Conservation (phyloP, 2,888 invertebrate genomes). For the Pasiphila rectangulata region DNA sequence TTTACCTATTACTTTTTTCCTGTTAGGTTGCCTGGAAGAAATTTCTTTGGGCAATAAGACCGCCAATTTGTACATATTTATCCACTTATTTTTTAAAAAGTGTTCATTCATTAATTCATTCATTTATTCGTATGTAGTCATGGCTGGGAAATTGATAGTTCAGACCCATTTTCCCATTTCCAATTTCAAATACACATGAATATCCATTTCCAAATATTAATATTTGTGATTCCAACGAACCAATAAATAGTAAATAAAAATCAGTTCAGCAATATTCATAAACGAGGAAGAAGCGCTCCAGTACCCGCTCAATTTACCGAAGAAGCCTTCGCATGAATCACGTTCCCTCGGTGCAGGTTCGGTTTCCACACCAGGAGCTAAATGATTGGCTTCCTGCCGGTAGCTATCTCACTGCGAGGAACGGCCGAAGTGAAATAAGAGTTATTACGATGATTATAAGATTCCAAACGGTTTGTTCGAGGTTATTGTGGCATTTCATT, state of each 20-base stretch:
- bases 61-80: too few relatives aligned
- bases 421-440: background rate
- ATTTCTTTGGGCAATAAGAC: too few relatives aligned
- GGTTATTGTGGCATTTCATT: too few relatives aligned
- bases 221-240: background rate
- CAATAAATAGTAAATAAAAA: background rate
- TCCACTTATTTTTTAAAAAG: too few relatives aligned
- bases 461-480: background rate
- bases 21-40: too few relatives aligned
- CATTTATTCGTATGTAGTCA: too few relatives aligned
- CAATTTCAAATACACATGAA: too few relatives aligned
- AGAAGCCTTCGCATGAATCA: constrained; percentile 17
- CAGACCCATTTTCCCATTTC: too few relatives aligned
- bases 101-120: too few relatives aligned
- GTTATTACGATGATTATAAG: background rate
- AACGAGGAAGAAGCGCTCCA: constrained; percentile 1
- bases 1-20: too few relatives aligned
- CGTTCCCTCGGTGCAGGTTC: constrained; percentile 16
- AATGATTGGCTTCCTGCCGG: constrained; percentile 19
- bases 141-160: too few relatives aligned
- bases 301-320: constrained; percentile 6
- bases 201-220: too few relatives aligned
- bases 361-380: constrained; percentile 16
- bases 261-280: background rate
- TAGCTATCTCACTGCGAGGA: background rate